These are phyloP conservation scores for Lissonota sp. DNA, from an alignment of 2,888 invertebrate genomes.

Conservation along the genomic window DNA sequence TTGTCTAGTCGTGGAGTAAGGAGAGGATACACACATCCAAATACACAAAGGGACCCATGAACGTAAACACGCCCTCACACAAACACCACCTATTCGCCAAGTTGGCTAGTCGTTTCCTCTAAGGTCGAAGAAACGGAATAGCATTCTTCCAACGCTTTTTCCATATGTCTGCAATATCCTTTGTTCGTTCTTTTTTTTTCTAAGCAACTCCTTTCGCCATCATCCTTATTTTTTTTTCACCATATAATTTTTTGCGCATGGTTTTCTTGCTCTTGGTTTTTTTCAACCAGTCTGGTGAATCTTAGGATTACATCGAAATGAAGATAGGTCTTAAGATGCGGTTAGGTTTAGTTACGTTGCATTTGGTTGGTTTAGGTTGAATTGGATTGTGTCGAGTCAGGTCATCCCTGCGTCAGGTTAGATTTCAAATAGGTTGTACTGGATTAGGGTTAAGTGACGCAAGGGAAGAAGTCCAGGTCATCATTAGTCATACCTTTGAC, in stretches of 20 bases:
- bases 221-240: not conserved
- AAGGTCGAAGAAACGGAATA: slow-evolving; percentile 29
- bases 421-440: too few relatives aligned
- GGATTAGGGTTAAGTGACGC: too few relatives aligned
- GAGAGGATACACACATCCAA: slow-evolving; percentile 9
- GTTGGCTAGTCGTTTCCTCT: slow-evolving; percentile 51
- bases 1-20: slow-evolving; percentile 50
- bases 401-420: too few relatives aligned
- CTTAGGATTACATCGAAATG: too few relatives aligned
- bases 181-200: slow-evolving; percentile 9
- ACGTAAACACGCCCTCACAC: slow-evolving; percentile 33
- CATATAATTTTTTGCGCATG: not conserved
- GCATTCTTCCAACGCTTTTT: slow-evolving; percentile 31
- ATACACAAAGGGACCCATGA: not conserved
- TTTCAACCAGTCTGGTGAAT: slow-evolving; percentile 79
- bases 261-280: slow-evolving; percentile 1
- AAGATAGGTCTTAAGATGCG: too few relatives aligned
- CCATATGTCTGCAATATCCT: slow-evolving; percentile 58
- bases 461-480: too few relatives aligned
- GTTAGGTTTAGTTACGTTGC: too few relatives aligned
- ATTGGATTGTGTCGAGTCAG: too few relatives aligned
- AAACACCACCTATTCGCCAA: slow-evolving; percentile 50
- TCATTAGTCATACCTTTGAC: too few relatives aligned
- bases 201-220: slow-evolving; percentile 23
- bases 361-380: too few relatives aligned